A percentile compares a stretch with the other conserved stretches of the same genome.
These are phyloP conservation scores for Hemithea aestivaria DNA, from an alignment of 2,888 invertebrate genomes.

Conservation along the genomic window DNA sequence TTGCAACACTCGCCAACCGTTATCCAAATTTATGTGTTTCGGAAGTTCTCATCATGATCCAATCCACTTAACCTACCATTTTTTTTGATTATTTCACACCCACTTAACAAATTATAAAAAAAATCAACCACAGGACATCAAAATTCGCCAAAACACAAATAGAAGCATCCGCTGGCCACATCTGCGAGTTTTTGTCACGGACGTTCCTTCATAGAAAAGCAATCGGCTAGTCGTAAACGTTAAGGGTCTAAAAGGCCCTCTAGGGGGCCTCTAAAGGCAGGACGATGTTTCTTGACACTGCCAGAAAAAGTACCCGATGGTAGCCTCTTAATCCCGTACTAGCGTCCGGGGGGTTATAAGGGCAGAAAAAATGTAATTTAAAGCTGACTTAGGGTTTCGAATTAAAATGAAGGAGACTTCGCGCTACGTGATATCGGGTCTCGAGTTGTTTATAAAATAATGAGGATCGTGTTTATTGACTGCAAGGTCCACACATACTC, in stretches of 20 bases:
- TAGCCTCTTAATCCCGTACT: constrained; percentile 66
- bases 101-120: constrained; percentile 10
- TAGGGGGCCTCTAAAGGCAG: constrained; percentile 75
- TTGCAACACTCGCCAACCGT: background rate
- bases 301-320: constrained; percentile 68
- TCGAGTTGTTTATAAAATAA: constrained; percentile 16
- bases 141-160: constrained; percentile 51
- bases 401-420: constrained; percentile 66
- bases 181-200: constrained; percentile 66
- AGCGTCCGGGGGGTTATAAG: constrained; percentile 71
- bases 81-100: constrained; percentile 31
- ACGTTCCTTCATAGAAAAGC: constrained; percentile 79
- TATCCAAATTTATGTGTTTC: background rate
- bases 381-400: constrained; percentile 76
- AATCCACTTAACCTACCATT: constrained; percentile 17
- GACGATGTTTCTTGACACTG: constrained; percentile 72
- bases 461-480: constrained; percentile 9
- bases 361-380: constrained; percentile 76
- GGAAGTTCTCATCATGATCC: constrained; percentile 10
- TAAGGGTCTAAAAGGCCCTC: constrained; percentile 80
- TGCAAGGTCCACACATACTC: no score
- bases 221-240: constrained; percentile 83
- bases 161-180: constrained; percentile 56
- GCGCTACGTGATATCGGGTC: constrained; percentile 22
- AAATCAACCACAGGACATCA: constrained; percentile 31